Conservation (phyloP, 2,113 vertebrate species). For the Romanogobio albipinnatus region DNA sequence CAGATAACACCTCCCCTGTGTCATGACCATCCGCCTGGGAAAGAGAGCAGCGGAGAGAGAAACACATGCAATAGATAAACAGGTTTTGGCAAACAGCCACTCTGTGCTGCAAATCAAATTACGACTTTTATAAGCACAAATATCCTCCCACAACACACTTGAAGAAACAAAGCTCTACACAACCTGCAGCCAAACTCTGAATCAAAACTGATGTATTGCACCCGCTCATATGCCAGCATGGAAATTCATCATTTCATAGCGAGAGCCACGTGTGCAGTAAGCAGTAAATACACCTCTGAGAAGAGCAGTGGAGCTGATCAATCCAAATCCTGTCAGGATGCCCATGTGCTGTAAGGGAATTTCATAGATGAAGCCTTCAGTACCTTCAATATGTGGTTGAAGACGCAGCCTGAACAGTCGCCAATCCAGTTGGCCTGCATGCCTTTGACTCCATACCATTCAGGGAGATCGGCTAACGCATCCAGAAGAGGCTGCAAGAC, state of each 20-base stretch:
- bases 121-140: constrained; percentile 45
- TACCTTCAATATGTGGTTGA: constrained; percentile 93
- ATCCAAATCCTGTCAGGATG: background rate
- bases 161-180: background rate
- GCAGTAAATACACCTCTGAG: background rate
- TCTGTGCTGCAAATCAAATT: constrained; percentile 41
- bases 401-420: constrained; percentile 88
- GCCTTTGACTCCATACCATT: constrained; percentile 96
- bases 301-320: background rate
- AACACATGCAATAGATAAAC: background rate
- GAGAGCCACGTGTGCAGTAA: background rate
- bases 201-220: background rate
- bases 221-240: background rate
- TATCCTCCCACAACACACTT: constrained; percentile 24
- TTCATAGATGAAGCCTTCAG: constrained; percentile 34
- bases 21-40: constrained; percentile 82
- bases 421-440: constrained; percentile 99
- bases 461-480: constrained; percentile 85
- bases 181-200: background rate
- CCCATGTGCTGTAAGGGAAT: background rate
- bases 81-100: background rate
- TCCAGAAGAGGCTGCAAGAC: constrained; percentile 86
- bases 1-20: constrained; percentile 83
- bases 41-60: constrained; percentile 11
- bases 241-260: background rate